Conservation (phyloP, 2,797 vertebrate species). For the Heliangelus exortis region DNA sequence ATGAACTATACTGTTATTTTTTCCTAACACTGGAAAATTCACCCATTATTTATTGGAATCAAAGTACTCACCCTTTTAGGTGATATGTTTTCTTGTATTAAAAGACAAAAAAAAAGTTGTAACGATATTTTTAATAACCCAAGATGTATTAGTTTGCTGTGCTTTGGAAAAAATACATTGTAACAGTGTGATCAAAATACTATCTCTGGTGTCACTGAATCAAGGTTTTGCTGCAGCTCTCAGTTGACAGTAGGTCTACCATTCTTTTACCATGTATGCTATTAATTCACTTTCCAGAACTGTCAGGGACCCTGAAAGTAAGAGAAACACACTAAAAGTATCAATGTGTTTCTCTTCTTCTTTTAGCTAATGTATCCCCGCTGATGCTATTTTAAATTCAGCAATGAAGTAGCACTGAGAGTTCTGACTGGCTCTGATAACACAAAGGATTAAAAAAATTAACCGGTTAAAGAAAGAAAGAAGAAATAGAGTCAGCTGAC, state of each 20-base stretch:
- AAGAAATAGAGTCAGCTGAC: slow-evolving; percentile 44
- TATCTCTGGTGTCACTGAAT: not conserved
- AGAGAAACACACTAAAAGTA: slow-evolving; percentile 46
- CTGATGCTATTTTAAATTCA: slow-evolving; percentile 43
- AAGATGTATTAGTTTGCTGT: not conserved
- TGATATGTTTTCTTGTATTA: not conserved
- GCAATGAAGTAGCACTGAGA: slow-evolving; percentile 19
- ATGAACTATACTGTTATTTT: slow-evolving; percentile 19
- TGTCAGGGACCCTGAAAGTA: slow-evolving; percentile 31
- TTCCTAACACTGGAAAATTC: not conserved
- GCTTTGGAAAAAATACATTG: not conserved
- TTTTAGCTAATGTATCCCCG: slow-evolving; percentile 6
- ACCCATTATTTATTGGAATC: not conserved
- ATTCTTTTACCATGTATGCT: slow-evolving; percentile 19
- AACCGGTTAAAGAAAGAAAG: slow-evolving; percentile 32
- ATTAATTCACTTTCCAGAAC: slow-evolving; percentile 44
- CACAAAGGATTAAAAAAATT: slow-evolving; percentile 34
- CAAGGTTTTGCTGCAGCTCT: slow-evolving; percentile 7
- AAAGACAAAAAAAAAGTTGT: not conserved
- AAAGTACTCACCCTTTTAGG: slow-evolving; percentile 9
- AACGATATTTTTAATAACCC: slow-evolving; percentile 3
- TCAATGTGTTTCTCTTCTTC: slow-evolving; percentile 22
- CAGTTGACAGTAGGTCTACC: not conserved
- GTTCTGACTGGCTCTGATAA: slow-evolving; percentile 56
- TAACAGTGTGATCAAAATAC: slow-evolving; percentile 4